Evolutionary conservation across 2,888 invertebrate species (phyloP).

Genomic region (Lithophane leautieri): DNA sequence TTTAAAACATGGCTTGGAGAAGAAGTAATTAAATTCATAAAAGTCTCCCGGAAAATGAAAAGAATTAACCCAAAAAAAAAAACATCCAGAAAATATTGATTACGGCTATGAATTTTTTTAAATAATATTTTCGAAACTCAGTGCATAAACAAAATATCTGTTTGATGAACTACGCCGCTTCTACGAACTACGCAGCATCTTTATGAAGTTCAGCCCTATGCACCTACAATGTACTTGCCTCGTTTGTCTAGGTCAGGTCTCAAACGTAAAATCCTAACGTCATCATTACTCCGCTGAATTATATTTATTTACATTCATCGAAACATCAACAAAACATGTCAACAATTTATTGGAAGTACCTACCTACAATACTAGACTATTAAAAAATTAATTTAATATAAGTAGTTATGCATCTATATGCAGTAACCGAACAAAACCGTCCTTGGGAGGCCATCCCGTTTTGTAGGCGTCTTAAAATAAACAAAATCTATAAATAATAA

Average conservation of each 20-base stretch:
- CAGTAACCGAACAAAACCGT: conserved; percentile 65
- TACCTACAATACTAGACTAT: neutral
- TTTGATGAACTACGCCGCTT: neutral
- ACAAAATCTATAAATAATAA: conserved; percentile 13
- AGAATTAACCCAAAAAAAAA: neutral
- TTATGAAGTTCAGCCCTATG: neutral
- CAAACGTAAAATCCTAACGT: conserved; percentile 35
- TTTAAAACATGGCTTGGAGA: neutral
- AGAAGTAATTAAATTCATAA: neutral
- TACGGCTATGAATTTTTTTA: too few species aligned
- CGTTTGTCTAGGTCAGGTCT: conserved; percentile 60
- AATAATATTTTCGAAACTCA: neutral
- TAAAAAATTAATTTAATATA: conserved; percentile 12
- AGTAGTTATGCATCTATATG: conserved; percentile 47
- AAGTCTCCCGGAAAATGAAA: neutral
- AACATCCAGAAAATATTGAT: neutral
- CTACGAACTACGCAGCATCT: conserved; percentile 2
- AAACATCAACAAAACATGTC: conserved; percentile 33
- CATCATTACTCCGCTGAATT: conserved; percentile 43
- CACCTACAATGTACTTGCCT: conserved; percentile 20
- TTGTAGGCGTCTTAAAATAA: conserved; percentile 50
- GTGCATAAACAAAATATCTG: neutral
- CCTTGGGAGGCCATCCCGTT: conserved; percentile 65
- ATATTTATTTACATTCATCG: conserved; percentile 28
- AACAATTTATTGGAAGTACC: conserved; percentile 8